Percentiles rank a stretch among this genome's conserved stretches.
phyloP scores from a whole-genome alignment of 2,888 invertebrate genomes.

The Caradrina clavipalpis region DNA sequence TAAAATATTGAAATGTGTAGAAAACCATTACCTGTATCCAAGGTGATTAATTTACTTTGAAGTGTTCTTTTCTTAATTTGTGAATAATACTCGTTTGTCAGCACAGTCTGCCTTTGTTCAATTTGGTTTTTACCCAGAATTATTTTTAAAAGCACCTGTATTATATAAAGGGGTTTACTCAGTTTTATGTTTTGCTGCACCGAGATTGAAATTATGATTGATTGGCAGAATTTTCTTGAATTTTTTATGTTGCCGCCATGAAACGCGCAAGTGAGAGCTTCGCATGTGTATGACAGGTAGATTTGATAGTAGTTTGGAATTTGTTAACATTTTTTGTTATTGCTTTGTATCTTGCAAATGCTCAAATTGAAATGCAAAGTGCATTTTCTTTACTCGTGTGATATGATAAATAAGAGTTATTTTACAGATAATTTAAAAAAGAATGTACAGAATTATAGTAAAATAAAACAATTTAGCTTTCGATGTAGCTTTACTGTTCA shows the following conservation, averaged over 20 bases:
- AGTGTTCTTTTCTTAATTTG: not conserved
- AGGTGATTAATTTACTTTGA: conserved; percentile 1
- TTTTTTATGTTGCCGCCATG: conserved; percentile 4
- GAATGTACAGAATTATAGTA: conserved; percentile 2
- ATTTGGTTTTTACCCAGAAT: not conserved
- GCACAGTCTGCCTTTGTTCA: not conserved
- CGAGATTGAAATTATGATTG: not conserved
- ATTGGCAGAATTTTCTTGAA: not conserved
- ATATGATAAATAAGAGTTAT: not conserved
- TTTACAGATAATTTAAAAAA: conserved; percentile 25
- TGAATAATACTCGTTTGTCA: conserved; percentile 29
- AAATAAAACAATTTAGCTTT: not conserved
- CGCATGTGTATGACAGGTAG: conserved; percentile 61
- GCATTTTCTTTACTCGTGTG: not conserved
- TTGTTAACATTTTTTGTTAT: conserved; percentile 41
- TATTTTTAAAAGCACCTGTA: conserved; percentile 17
- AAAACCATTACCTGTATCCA: not conserved
- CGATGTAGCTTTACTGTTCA: conserved; percentile 11
- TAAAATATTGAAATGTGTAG: conserved; percentile 1
- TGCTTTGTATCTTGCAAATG: conserved; percentile 60
- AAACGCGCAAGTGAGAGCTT: conserved; percentile 48
- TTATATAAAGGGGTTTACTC: not conserved
- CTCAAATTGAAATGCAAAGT: conserved; percentile 31
- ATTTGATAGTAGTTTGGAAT: conserved; percentile 57
- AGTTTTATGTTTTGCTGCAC: conserved; percentile 13